Base-by-base conservation (phyloP, 2,888 invertebrate species). In the Gryllus longicercus region DNA sequence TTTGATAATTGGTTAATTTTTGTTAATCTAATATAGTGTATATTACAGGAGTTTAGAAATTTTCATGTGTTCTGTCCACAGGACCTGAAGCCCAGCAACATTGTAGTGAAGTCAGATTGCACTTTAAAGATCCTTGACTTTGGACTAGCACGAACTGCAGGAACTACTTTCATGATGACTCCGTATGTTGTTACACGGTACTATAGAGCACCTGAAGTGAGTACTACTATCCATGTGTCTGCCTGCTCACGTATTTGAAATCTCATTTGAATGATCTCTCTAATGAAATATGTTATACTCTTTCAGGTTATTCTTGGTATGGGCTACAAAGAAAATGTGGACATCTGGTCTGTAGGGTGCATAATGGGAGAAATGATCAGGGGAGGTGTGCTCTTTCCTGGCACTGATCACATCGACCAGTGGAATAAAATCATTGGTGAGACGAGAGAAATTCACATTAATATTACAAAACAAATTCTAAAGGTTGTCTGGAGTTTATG, bases 341-440 rank as follows among this genome's bases (percentile, higher is more conserved):
- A 99, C 89, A 98, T 99, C 86, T 99, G 99, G 99, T 97, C 97
- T 74, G 98, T 99, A 83, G 99, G 98, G 80, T 99, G 99, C 89
- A 99, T 99, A 86, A 99, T 99, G 97, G 99, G 99, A 63, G 99
- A 99, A 89, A 98, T 99, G 96, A 98, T 99, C 85, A 92, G 98
- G 83, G 99, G 99, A 83, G 96, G 97, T n/a, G 99, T 99, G 80
- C 92, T 99, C 82, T 99, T 99, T 89, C 99, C 99, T 50, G 99
- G 99, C 80, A 97, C 97, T 78, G 99, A 99, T 91, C 99, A 99
- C 89, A 98, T 99, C 89, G 98, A 99, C 90, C 99, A 99, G 89
- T 99, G 99, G 99, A 98, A 98, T 89, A 98, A 98, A 90, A 99
- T 99, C 85, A 98, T 98, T 84, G 96, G 95, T 77, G 18, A 21